phyloP scores from a whole-genome alignment of 2,888 invertebrate genomes.

The Ichneumoninae sp. region DNA sequence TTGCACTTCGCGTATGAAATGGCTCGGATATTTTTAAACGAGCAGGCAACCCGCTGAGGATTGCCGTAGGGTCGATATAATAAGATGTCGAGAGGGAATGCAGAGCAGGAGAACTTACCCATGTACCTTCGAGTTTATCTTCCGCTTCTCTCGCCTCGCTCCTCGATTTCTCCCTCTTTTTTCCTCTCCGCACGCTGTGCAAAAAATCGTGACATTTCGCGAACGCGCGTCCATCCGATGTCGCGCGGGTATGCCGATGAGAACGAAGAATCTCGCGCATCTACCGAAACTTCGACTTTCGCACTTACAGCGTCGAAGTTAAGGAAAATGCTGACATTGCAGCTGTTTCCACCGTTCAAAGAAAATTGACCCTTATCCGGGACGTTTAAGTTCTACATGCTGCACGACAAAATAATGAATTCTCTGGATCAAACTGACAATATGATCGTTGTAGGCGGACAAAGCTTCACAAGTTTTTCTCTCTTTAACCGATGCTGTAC shows the following conservation, averaged over 20 bases:
- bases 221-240: background rate
- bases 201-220: conserved; percentile 22
- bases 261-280: conserved; percentile 1
- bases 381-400: background rate
- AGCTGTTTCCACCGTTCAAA: background rate
- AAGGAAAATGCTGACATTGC: background rate
- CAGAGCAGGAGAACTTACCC: conserved; percentile 1
- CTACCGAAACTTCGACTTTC: conserved; percentile 36
- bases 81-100: conserved; percentile 15
- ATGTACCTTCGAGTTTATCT: conserved; percentile 16
- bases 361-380: background rate
- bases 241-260: conserved; percentile 13
- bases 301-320: background rate
- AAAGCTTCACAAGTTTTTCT: background rate
- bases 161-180: background rate
- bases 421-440: background rate
- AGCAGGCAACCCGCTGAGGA: conserved; percentile 13
- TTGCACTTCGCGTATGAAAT: conserved; percentile 15
- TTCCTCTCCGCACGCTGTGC: background rate
- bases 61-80: conserved; percentile 5
- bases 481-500: background rate
- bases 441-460: background rate
- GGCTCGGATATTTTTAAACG: conserved; percentile 34
- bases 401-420: background rate
- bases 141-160: background rate